These are phyloP conservation scores for Idris sp. DNA, from an alignment of 1,140 invertebrate genomes.

Conservation along the genomic window DNA sequence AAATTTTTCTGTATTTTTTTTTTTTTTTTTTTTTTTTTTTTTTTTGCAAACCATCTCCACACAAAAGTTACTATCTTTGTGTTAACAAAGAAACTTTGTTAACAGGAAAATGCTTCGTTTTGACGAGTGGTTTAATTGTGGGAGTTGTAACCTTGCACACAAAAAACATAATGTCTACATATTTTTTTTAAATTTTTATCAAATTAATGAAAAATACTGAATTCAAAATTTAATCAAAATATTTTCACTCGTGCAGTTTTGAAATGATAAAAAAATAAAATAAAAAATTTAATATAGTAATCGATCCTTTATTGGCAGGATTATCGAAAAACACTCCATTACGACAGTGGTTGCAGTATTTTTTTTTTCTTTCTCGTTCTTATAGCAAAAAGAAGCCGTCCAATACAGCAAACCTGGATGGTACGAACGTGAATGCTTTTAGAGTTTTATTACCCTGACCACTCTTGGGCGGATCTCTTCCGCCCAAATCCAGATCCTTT, in stretches of 20 bases:
- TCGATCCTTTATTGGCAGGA: conserved; percentile 41
- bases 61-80: conserved; percentile 18
- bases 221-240: too few relatives aligned
- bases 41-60: conserved; percentile 7
- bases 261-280: too few relatives aligned
- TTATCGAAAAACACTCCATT: conserved; percentile 50
- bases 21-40: too few relatives aligned
- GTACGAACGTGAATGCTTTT: conserved; percentile 69
- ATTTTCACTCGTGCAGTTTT: too few relatives aligned
- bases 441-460: conserved; percentile 70
- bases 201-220: too few relatives aligned
- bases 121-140: conserved; percentile 39
- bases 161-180: too few relatives aligned
- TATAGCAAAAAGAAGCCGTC: conserved; percentile 43
- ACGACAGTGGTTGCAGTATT: conserved; percentile 31
- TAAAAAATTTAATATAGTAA: too few relatives aligned
- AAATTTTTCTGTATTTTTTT: too few relatives aligned
- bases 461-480: conserved; percentile 65
- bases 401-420: conserved; percentile 29
- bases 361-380: conserved; percentile 45
- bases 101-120: conserved; percentile 18
- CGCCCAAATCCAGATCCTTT: conserved; percentile 62
- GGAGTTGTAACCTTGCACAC: too few relatives aligned
- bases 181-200: too few relatives aligned
- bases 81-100: too few relatives aligned